Base-by-base conservation (phyloP, 2,113 vertebrate species). In the Sprattus sprattus region DNA sequence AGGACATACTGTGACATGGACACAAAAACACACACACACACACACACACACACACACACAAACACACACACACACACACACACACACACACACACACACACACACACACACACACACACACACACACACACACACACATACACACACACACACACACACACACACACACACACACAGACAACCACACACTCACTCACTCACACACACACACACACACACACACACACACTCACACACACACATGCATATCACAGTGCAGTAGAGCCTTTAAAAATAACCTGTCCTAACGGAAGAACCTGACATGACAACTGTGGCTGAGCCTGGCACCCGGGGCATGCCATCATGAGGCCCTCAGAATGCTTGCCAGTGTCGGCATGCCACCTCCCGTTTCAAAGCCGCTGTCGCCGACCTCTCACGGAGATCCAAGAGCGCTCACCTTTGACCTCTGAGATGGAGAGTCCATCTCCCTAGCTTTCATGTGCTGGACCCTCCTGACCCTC, bases 321-420 rank as follows among this genome's bases (percentile, higher is more conserved):
- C 84, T 92, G 89, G 57, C 4, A 3, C 22, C 89, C 92, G 6
- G 87, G 91, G 92, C 52, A 92, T 91, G 90, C 85, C 39, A 86
- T 89, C n/a, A 83, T 86, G 87, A 6, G 84, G 84, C 89, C 8
- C 22, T 90, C 88, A 82, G 90, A 87, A 89, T 89, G 87, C 87
- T 57, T 89, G 87, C 87, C 64, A 89, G 88, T 67, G 85, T 64
- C 54, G 87, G 88, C 89, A 85, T 85, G 54, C 78, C 18, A 88
- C 93, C 88, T 90, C 82, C 13, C 89, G 91, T 95, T 96, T 96
- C 95, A 97, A 96, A 97, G 95, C 93, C 25, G 64, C 64, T 25
- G 10, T 6, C n/a, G 25, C 64, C 10, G n/a, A 71, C 64, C 7
- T 71, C 64, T 28, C 64, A 71, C 25, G 49, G 93, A 94, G 92